These are phyloP conservation scores for Pseudomugil tenellus DNA, from an alignment of 2,797 vertebrate genomes.

Conservation along the genomic window DNA sequence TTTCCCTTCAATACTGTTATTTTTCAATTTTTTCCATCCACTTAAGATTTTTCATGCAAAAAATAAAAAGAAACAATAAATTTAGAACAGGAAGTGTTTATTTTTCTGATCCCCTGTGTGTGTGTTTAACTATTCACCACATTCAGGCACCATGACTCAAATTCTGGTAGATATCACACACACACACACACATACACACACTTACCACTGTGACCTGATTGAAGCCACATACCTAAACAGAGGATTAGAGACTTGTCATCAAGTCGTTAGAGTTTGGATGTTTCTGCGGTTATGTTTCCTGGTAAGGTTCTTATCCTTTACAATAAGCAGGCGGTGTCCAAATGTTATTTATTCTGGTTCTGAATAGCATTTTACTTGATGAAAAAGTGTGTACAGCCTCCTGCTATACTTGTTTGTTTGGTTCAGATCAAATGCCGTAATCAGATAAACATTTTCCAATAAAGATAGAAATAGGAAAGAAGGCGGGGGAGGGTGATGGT, in stretches of 20 bases:
- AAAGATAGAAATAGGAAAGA: conserved; percentile 27
- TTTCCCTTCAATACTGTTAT: conserved; percentile 5
- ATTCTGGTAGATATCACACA: conserved; percentile 37
- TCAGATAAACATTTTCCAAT: conserved; percentile 70
- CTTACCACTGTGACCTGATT: conserved; percentile 46
- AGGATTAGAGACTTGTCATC: conserved; percentile 70
- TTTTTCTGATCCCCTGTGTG: conserved; percentile 23
- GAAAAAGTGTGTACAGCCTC: conserved; percentile 56
- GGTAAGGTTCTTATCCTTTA: conserved; percentile 69
- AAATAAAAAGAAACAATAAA: too few species aligned
- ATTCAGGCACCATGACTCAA: conserved; percentile 56
- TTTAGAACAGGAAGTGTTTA: conserved; percentile 46
- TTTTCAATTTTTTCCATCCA: not conserved
- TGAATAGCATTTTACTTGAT: conserved; percentile 75
- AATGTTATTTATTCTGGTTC: conserved; percentile 61
- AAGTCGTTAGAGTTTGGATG: conserved; percentile 58
- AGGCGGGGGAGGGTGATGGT: conserved; percentile 15
- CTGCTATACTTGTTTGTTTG: conserved; percentile 69
- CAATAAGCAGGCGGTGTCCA: conserved; percentile 54
- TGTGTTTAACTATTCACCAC: conserved; percentile 48
- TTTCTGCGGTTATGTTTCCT: conserved; percentile 59
- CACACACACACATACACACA: conserved; percentile 15
- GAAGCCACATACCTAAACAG: conserved; percentile 62
- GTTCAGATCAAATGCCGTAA: conserved; percentile 61
- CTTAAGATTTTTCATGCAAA: conserved; percentile 14